Evolutionary conservation across 2,888 invertebrate species (phyloP), one percentile per base, ranked within the genome.

Genomic region (Conomelus anceps): DNA sequence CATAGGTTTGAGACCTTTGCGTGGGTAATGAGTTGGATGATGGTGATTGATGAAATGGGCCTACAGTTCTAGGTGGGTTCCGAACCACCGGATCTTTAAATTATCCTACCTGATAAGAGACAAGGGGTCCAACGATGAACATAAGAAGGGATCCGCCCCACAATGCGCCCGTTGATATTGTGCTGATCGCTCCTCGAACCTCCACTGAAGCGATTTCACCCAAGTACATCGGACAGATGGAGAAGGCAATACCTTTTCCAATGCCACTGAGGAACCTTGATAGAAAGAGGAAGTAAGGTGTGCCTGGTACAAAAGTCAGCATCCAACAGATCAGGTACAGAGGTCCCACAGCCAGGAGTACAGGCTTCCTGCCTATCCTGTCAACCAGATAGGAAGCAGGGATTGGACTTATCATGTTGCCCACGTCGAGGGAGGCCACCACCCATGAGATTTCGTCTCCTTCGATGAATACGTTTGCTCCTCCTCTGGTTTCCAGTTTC

Each of bases 161-260:
- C 85, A 92, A 90, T 89, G 91, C 91, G 3, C 91, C 90, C 87
- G 91, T 91, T 88, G 92, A 91, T 90, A 92, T 90, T 9, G 92
- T 91, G 24, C 92, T 91, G 84, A 92, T 86, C 0, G 91, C 91
- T 0, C 92, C 92, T 84, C 92, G 91, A 23, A 92, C 90, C n/a
- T 90, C 88, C 13, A 91, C 90, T 23, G 91, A 91, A 0, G 92
- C 91, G 9, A 92, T 91, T 88, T 92, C 92, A 0, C 91, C 92
- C 63, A 92, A 89, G 89, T 91, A 92, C 84, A 92, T 91, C 9
- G 92, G 92, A 1, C 91, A 91, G 11, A 92, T 91, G 17, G 92
- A 92, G 89, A 92, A 92, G 7, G 91, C 90, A n/a, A 92, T 90
- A 9, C 92, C 92, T 90, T 92, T 92, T n/a, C 91, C 91, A 1